Percentiles rank a stretch among this genome's conserved stretches.
Evolutionary conservation across 2,113 vertebrate genomes (phyloP).

Genomic region (Phoenicopterus ruber): DNA sequence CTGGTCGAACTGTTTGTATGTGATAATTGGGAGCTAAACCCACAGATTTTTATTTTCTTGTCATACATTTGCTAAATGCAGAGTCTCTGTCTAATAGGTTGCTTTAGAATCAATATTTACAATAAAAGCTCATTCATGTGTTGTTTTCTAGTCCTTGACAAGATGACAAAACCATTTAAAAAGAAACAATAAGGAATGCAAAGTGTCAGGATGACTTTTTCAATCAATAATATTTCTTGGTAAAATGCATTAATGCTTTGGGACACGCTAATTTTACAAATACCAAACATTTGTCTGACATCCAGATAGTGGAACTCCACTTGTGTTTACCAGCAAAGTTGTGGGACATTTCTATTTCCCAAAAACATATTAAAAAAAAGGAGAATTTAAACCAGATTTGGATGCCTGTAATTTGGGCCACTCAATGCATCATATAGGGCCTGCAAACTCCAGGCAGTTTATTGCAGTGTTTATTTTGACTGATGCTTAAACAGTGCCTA

Average conservation of each 20-base stretch:
- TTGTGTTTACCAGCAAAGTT: neutral
- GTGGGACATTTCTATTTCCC: neutral
- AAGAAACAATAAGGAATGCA: neutral
- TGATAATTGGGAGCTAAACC: neutral
- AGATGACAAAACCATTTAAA: neutral
- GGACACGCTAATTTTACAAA: neutral
- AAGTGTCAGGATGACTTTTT: neutral
- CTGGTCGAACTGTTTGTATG: neutral
- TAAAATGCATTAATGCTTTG: neutral
- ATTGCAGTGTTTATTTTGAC: neutral
- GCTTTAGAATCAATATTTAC: constrained; percentile 25
- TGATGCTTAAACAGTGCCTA: neutral
- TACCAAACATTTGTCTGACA: neutral
- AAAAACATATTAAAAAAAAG: neutral
- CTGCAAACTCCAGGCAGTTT: neutral
- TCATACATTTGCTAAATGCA: neutral
- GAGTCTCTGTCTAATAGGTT: neutral
- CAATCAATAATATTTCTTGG: neutral
- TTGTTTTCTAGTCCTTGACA: neutral
- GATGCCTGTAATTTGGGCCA: neutral
- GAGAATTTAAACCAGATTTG: neutral
- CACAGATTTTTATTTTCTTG: neutral
- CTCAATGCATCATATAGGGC: neutral
- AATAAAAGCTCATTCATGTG: neutral
- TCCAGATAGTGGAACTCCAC: neutral